Conservation (phyloP, 2,113 vertebrate species). For the human (Homo sapiens) region DNA sequence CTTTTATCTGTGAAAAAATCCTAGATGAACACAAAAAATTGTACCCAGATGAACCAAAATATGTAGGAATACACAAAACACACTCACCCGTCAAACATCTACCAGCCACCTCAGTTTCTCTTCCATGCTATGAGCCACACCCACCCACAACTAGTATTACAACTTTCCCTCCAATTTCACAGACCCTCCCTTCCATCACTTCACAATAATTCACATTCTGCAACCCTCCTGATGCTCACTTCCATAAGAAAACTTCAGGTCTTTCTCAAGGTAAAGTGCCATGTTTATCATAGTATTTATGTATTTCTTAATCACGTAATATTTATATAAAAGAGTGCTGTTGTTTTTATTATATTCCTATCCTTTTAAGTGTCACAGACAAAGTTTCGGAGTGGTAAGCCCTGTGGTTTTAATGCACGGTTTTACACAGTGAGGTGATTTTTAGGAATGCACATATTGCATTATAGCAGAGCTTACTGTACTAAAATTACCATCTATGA, state of each 20-base stretch:
- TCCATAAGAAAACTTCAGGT: neutral
- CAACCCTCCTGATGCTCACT: neutral
- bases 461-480: neutral
- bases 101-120: neutral
- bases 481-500: slow-evolving; percentile 9
- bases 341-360: neutral
- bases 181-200: neutral
- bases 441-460: neutral
- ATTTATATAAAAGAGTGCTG: neutral
- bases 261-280: neutral
- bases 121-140: neutral
- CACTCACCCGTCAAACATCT: neutral
- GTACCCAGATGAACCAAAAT: neutral
- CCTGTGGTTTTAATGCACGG: neutral
- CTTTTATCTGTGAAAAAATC: slow-evolving; percentile 6
- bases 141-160: neutral
- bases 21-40: neutral
- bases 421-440: neutral
- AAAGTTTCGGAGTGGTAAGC: neutral
- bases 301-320: neutral
- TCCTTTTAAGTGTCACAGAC: neutral
- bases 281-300: neutral
- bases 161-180: neutral
- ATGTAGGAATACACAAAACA: neutral
- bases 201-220: neutral